These are phyloP conservation scores for Cardiocondyla obscurior DNA, from an alignment of 1,140 invertebrate species.

Conservation along the genomic window DNA sequence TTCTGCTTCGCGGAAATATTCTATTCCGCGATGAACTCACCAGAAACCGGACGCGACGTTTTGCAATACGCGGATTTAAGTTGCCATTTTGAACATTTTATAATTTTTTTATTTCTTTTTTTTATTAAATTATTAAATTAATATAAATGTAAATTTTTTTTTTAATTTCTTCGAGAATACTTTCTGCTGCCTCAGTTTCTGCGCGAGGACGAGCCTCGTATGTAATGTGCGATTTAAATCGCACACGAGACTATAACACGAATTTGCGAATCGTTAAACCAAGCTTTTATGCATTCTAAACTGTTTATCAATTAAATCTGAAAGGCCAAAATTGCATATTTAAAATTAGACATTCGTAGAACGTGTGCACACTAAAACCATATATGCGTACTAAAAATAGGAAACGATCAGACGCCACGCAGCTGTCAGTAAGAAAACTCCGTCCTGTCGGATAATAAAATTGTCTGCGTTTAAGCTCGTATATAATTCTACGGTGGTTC, in stretches of 20 bases:
- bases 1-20: constrained; percentile 19
- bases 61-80: background rate
- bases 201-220: constrained; percentile 12
- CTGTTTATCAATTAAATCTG: constrained; percentile 12
- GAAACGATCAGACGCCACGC: background rate
- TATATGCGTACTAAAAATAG: constrained; percentile 5
- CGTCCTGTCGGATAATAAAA: background rate
- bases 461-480: too few relatives aligned
- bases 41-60: background rate
- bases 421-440: constrained; percentile 16
- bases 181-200: background rate
- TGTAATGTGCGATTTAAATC: constrained; percentile 40
- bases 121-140: too few relatives aligned
- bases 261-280: constrained; percentile 36
- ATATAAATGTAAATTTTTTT: too few relatives aligned
- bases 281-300: background rate
- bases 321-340: background rate
- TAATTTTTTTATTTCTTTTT: too few relatives aligned
- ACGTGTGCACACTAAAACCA: background rate
- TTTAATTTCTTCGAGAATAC: background rate
- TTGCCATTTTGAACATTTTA: background rate
- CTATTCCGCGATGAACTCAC: background rate
- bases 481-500: too few relatives aligned
- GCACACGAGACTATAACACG: background rate
- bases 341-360: background rate